phyloP scores from a whole-genome alignment of 2,888 invertebrate species.

The Saturnia japonica region DNA sequence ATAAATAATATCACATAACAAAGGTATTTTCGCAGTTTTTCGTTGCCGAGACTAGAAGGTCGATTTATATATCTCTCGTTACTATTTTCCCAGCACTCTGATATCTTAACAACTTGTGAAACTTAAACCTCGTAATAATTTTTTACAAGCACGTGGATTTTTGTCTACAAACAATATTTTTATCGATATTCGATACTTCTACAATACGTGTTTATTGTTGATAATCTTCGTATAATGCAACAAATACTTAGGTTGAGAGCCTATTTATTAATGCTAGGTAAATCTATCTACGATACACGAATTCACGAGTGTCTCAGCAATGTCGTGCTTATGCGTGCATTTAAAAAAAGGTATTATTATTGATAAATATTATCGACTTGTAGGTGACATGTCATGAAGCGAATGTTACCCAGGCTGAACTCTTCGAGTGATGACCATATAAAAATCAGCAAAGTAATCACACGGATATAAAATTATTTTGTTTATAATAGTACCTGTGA shows the following conservation, averaged over 20 bases:
- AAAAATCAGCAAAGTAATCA: neutral
- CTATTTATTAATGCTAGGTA: no score
- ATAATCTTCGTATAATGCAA: neutral
- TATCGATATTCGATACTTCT: neutral
- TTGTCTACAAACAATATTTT: neutral
- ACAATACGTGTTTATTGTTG: neutral
- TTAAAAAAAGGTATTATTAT: neutral
- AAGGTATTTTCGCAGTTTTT: neutral
- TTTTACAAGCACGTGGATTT: neutral
- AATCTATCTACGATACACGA: no score
- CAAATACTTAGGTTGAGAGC: neutral
- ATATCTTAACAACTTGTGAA: neutral
- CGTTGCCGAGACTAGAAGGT: neutral
- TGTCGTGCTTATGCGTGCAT: neutral
- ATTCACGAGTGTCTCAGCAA: neutral
- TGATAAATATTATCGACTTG: neutral
- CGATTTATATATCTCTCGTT: neutral
- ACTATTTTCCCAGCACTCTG: neutral
- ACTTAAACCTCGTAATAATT: neutral
- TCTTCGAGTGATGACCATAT: neutral
- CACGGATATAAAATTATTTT: neutral
- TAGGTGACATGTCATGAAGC: neutral
- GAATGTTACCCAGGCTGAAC: neutral
- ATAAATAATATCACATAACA: neutral
- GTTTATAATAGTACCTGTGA: neutral